These are phyloP conservation scores for Glyphotaelius pellucidus DNA, from an alignment of 2,888 invertebrate genomes.

Conservation along the genomic window DNA sequence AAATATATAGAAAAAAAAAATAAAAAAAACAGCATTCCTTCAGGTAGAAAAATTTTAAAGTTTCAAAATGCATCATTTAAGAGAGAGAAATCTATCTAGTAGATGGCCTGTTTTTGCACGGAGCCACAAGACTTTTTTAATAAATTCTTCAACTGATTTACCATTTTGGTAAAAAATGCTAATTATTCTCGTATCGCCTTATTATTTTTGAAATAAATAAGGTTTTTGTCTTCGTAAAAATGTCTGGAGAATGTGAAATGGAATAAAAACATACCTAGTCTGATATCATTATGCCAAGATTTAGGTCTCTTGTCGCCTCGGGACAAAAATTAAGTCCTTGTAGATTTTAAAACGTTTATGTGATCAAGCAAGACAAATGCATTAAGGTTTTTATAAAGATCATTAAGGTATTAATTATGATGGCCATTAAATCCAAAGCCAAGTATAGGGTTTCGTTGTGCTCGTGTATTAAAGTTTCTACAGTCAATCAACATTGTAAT, in stretches of 20 bases:
- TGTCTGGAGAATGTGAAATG: not conserved
- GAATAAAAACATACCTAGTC: not conserved
- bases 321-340: not conserved
- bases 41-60: not conserved
- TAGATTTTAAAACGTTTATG: not conserved
- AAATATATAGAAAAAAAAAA: too few species aligned
- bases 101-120: not conserved
- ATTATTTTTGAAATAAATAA: not conserved
- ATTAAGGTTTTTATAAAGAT: not conserved
- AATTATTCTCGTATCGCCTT: not conserved
- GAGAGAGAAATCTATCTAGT: not conserved
- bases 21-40: not conserved
- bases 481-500: not conserved
- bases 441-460: not conserved
- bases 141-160: not conserved
- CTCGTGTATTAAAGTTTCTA: not conserved
- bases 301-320: slow-evolving; percentile 6
- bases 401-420: not conserved
- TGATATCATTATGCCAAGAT: not conserved
- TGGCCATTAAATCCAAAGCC: not conserved
- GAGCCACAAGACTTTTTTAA: not conserved
- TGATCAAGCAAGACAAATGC: slow-evolving; percentile 4
- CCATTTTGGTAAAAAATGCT: not conserved
- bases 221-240: not conserved
- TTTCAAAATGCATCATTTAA: not conserved